Base-by-base conservation (phyloP, 1,140 invertebrate species). In the Halictus rubicundus region DNA sequence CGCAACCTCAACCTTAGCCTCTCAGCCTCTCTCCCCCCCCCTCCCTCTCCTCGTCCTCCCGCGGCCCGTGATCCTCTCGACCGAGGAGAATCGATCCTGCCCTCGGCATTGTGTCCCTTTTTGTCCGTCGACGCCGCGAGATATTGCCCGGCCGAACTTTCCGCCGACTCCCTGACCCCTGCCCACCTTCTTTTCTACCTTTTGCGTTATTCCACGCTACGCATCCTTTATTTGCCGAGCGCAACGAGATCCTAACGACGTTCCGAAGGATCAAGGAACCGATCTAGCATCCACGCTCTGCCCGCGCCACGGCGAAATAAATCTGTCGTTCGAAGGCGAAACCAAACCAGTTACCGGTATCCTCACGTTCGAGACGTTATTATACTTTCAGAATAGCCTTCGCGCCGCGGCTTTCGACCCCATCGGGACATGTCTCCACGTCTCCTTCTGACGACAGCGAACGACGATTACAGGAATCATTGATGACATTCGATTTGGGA, bases 51-150 rank as follows among this genome's bases (percentile, higher is more conserved):
- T 80, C 83, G 66, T 82, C 81, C 82, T 87, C 84, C 32, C 82
- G 32, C 82, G 82, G 82, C 74, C 78, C 84, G 81, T 83, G 82
- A 82, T 87, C 83, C 80, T 88, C 85, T 87, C 89, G 88, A 88
- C 88, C 89, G 91, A 90, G 87, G 89, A 90, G 89, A 91, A 91
- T 91, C 90, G 90, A 91, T 91, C 90, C 89, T 83, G 89, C 85
- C 83, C 81, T 81, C 85, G 80, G 88, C 89, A 91, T 91, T 92
- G 89, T 91, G 89, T 92, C 88, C 87, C 85, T 91, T 91, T 91
- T 91, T 91, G 86, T 91, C 86, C 89, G 85, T 82, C 84, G 86
- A 80, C 81, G 83, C 87, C 78, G 88, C 88, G 86, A 89, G 89
- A 91, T 91, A 91, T 90, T 89, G 87, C 83, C 79, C 72, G 69